These are phyloP conservation scores for Pseudotriccus pelzelni DNA, from an alignment of 2,797 vertebrate species.

Conservation along the genomic window DNA sequence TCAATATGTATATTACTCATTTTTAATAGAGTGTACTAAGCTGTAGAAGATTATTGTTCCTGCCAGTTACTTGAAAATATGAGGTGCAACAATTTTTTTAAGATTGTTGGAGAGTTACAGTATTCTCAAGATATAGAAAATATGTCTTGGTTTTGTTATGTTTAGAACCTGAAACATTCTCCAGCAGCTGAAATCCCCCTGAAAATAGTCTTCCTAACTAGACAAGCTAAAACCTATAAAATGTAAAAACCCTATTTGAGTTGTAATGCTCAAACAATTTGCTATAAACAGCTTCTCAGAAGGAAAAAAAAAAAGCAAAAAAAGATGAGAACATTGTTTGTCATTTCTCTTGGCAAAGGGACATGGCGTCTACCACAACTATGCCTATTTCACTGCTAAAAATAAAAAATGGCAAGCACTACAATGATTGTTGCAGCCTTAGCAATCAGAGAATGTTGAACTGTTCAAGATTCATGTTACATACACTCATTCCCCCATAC, in stretches of 20 bases:
- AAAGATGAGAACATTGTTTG: neutral
- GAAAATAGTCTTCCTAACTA: neutral
- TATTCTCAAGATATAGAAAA: slow-evolving; percentile 55
- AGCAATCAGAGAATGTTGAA: neutral
- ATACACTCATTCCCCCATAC: neutral
- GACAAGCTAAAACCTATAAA: slow-evolving; percentile 30
- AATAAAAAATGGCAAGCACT: neutral
- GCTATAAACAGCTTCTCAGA: neutral
- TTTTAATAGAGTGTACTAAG: slow-evolving; percentile 54
- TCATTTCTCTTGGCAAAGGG: slow-evolving; percentile 26
- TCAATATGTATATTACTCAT: slow-evolving; percentile 60
- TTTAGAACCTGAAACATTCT: slow-evolving; percentile 27
- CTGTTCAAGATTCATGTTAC: neutral
- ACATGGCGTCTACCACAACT: neutral
- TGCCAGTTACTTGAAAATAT: slow-evolving; percentile 59
- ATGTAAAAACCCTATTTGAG: neutral
- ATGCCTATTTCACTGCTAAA: neutral
- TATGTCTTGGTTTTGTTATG: slow-evolving; percentile 26
- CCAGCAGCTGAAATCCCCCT: slow-evolving; percentile 1
- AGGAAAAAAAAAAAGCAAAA: neutral
- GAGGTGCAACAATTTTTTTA: slow-evolving; percentile 63
- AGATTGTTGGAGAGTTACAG: slow-evolving; percentile 35
- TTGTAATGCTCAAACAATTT: neutral
- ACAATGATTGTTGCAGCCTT: neutral
- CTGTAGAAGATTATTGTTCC: slow-evolving; percentile 61